Evolutionary conservation across 2,113 vertebrate genomes (phyloP), one percentile per base, ranked within the genome.

Genomic region (Dipodomys spectabilis): DNA sequence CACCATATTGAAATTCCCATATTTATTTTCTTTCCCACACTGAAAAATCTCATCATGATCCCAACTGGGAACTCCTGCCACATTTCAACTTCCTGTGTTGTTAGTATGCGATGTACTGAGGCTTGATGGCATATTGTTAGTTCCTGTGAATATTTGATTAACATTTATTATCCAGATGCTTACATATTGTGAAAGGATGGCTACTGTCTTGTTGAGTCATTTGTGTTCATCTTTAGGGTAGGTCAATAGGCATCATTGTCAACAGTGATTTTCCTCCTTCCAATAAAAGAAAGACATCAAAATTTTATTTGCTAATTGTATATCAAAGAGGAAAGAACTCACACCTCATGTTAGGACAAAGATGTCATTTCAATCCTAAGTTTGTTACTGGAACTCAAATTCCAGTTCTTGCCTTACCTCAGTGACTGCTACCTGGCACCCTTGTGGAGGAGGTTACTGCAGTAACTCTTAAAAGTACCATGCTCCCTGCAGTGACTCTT

Each of bases 1-100:
- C 93, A 84, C 18, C 77, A 60, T 82, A 87, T 73, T 28, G n/a
- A 87, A 94, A 84, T 39, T 89, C 27, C 73, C 5, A 75, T 32
- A 32, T 30, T 9, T 7, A 18, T 57, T 68, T 92, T 87, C 77
- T 39, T 27, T 8, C n/a, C 64, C 53, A 35, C 57, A 65, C 16
- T 64, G 44, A n/a, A 62, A 95, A 85, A 30, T 86, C 44, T 90
- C 62, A 45, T 15, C 9, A 30, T 2, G 22, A 78, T 67, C 20
- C 7, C 22, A 93, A 22, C 8, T 73, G 35, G 68, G 39, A 53
- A 44, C 13, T 45, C 15, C 6, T 32, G 32, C 6, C 16, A 13
- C 45, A n/a, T 49, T 77, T 73, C 53, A 75, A 27, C 27, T 44
- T 86, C 44, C 73, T 16, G 18, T 19, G 11, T 79, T 78, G 23